Conservation (phyloP, 1,140 invertebrate genomes). For the Anastrepha ludens region DNA sequence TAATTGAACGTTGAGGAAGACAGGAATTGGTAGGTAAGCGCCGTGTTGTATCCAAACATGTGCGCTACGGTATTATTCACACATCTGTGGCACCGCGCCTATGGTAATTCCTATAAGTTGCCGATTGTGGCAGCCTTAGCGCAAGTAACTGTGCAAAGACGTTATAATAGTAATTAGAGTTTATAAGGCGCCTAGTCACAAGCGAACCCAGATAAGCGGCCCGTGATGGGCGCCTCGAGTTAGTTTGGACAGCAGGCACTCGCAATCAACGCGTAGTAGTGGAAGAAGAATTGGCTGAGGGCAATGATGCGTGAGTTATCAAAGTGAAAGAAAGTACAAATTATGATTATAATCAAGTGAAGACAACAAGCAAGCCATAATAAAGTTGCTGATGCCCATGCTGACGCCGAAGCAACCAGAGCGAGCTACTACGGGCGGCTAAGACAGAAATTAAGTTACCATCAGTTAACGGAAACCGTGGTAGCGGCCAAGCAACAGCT, state of each 20-base stretch:
- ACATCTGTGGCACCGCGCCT: background rate
- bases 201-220: background rate
- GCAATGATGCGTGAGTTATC: slow-evolving; percentile 50
- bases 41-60: background rate
- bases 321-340: slow-evolving; percentile 53
- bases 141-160: slow-evolving; percentile 28
- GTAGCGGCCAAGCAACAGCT: slow-evolving; percentile 47
- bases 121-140: background rate
- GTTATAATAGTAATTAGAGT: slow-evolving; percentile 39
- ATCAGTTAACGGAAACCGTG: slow-evolving; percentile 8
- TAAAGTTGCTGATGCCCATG: slow-evolving; percentile 26
- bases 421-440: background rate
- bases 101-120: background rate
- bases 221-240: background rate
- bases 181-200: slow-evolving; percentile 20
- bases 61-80: background rate
- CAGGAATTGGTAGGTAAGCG: background rate
- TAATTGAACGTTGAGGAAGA: background rate
- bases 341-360: slow-evolving; percentile 45
- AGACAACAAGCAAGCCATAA: slow-evolving; percentile 22
- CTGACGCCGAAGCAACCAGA: background rate
- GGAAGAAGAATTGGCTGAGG: slow-evolving; percentile 34
- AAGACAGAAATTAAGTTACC: slow-evolving; percentile 25
- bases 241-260: background rate
- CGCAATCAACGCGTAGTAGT: background rate